These are phyloP conservation scores for Sycophila texana DNA, from an alignment of 2,888 invertebrate species.

Conservation along the genomic window DNA sequence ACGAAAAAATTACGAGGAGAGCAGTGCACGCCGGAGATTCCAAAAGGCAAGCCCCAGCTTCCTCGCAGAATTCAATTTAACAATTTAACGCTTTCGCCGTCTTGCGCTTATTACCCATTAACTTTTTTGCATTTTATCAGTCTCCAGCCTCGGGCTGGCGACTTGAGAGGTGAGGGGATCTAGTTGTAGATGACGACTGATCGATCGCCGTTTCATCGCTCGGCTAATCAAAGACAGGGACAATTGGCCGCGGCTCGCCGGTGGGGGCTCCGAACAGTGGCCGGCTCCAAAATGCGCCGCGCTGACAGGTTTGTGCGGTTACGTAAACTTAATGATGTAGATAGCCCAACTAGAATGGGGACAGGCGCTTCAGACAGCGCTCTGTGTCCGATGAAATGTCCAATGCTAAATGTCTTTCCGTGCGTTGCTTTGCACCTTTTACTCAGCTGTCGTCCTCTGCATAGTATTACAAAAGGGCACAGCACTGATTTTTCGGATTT, in stretches of 20 bases:
- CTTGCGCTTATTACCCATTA: too few relatives aligned
- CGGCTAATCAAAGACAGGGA: conserved; percentile 43
- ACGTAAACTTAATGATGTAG: conserved; percentile 73
- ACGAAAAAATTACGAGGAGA: too few relatives aligned
- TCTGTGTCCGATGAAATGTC: conserved; percentile 64
- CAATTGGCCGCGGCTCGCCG: conserved; percentile 30
- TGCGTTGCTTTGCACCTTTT: too few relatives aligned
- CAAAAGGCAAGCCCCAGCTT: too few relatives aligned
- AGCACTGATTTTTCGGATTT: too few relatives aligned
- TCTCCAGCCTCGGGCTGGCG: too few relatives aligned
- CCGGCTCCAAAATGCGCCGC: conserved; percentile 68
- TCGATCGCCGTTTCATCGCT: neutral
- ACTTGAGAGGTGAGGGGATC: too few relatives aligned
- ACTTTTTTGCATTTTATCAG: too few relatives aligned
- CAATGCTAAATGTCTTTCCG: neutral
- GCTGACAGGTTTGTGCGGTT: conserved; percentile 72
- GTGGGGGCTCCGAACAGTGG: conserved; percentile 21
- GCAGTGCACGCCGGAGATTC: conserved; percentile 9
- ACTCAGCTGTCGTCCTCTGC: too few relatives aligned
- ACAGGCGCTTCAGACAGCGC: conserved; percentile 63
- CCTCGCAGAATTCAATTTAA: too few relatives aligned
- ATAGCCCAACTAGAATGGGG: conserved; percentile 70
- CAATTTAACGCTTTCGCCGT: conserved; percentile 24
- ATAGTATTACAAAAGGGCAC: too few relatives aligned
- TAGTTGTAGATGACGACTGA: too few relatives aligned